Evolutionary conservation across 2,113 vertebrate genomes (phyloP), one percentile per base, ranked within the genome.

Genomic region (Neopipo cinnamomea): DNA sequence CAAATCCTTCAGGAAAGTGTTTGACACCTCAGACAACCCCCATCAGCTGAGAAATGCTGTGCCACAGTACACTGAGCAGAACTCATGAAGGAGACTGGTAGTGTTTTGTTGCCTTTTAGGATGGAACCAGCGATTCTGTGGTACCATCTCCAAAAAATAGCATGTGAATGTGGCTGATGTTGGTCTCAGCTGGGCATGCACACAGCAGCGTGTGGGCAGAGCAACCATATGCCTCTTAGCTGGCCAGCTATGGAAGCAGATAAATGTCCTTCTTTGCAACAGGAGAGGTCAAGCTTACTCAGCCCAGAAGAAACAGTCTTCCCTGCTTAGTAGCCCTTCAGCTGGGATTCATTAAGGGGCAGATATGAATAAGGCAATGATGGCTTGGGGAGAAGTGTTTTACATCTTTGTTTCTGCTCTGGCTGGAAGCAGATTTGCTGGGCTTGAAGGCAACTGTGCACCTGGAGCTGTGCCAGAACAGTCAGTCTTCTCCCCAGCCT

Each of bases 101-200:
- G 9, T 44, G 15, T 5, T 12, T 70, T 12, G 30, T 31, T 2
- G 0, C 5, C 20, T 14, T 5, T 66, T 41, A 37, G 37, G 41
- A 27, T 1, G 6, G 30, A 80, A 9, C 6, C 11, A 42, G 12
- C 12, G 5, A 8, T 23, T 67, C 4, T 0, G 37, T 30, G 37
- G 14, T 47, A 28, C 6, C 24, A 31, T 11, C 42, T 72, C 56
- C 42, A 46, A 47, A 46, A 81, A 67, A 9, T 12, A 37, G 21
- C 0, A 0, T 2, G 9, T 12, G 37, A 63, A 8, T 4, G 4
- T 2, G 12, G 39, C 44, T 5, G 5, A 12, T 1, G 0, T 2
- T 41, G 15, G 9, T 91, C 14, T 53, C 30, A 46, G 33, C 8
- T 35, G 16, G 25, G 28, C 22, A 27, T 27, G 8, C 15, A n/a